Conservation (phyloP, 92 coral and sea anemone genomes). For the Desmophyllum pertusum region DNA sequence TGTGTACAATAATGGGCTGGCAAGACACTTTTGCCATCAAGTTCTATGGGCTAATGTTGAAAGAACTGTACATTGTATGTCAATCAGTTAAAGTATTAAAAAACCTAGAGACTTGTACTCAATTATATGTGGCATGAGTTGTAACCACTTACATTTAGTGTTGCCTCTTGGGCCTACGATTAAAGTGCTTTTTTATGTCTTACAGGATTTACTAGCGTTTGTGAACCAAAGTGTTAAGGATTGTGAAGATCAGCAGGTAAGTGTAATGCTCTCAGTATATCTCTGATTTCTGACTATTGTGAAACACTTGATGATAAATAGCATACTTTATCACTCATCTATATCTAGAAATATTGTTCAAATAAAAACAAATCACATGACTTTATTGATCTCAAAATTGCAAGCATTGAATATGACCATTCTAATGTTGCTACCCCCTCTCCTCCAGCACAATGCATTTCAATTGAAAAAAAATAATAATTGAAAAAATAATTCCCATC, state of each 20-base stretch:
- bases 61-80: too few relatives aligned
- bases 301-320: background rate
- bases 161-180: background rate
- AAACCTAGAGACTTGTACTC: background rate
- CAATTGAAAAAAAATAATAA: too few relatives aligned
- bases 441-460: too few relatives aligned
- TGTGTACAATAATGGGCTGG: too few relatives aligned
- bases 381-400: too few relatives aligned
- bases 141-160: background rate
- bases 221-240: conserved; percentile 99
- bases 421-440: too few relatives aligned
- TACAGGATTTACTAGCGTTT: conserved; percentile 89
- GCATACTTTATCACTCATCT: background rate
- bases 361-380: background rate
- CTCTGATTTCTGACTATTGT: background rate
- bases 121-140: background rate
- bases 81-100: too few relatives aligned
- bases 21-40: too few relatives aligned
- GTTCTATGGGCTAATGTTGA: too few relatives aligned
- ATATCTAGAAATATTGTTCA: background rate
- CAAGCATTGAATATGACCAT: too few relatives aligned
- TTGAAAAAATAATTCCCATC: too few relatives aligned
- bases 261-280: background rate
- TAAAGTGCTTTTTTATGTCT: background rate
- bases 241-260: conserved; percentile 93